Percentiles rank a stretch among this genome's conserved stretches.
Evolutionary conservation across 2,888 invertebrate genomes (phyloP).

Genomic region (Trimorus sp.): DNA sequence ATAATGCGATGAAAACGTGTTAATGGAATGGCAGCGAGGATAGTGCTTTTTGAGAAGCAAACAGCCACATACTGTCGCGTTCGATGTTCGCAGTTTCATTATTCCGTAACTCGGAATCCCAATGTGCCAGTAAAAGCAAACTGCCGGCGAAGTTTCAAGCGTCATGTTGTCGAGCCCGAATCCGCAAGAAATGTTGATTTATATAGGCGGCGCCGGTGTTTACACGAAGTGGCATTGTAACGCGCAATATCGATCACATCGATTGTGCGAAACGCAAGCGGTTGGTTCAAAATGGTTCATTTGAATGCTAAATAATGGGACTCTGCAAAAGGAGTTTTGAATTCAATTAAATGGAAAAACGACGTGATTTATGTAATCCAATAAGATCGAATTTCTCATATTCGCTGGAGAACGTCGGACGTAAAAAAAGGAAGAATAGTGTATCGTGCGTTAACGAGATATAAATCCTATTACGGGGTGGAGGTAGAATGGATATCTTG

Average conservation of each 20-base stretch:
- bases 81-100: constrained; percentile 41
- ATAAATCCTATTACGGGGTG: constrained; percentile 81
- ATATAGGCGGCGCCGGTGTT: not conserved
- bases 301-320: constrained; percentile 27
- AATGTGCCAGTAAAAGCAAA: constrained; percentile 41
- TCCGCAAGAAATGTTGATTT: constrained; percentile 12
- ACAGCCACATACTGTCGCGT: constrained; percentile 51
- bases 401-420: constrained; percentile 25
- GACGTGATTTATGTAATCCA: constrained; percentile 62
- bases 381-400: constrained; percentile 62
- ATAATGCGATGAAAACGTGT: constrained; percentile 64
- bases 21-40: constrained; percentile 57
- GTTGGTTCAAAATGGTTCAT: constrained; percentile 18
- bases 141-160: constrained; percentile 30
- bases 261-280: not conserved
- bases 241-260: not conserved
- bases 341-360: constrained; percentile 50
- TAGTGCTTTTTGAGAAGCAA: constrained; percentile 57
- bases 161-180: constrained; percentile 21
- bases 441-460: constrained; percentile 81
- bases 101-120: constrained; percentile 51
- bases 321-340: constrained; percentile 14
- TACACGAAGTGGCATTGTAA: not conserved
- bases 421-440: constrained; percentile 51
- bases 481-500: constrained; percentile 64